Evolutionary conservation across 2,888 invertebrate species (phyloP), one percentile per base, ranked within the genome.

Genomic region (Camponotus fellah): DNA sequence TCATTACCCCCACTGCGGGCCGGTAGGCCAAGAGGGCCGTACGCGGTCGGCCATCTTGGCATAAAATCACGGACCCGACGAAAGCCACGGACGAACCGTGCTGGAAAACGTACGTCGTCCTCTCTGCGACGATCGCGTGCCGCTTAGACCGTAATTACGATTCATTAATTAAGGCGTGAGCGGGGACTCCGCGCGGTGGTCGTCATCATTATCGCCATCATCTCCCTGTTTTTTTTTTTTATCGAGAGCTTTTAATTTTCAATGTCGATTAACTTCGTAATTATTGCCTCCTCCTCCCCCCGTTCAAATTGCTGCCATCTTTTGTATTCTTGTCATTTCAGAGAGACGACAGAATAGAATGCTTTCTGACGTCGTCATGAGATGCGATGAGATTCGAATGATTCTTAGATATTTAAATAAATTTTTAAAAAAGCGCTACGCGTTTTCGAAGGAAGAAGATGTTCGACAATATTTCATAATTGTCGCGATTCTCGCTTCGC

Each of bases 1-100:
- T 94, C 94, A 94, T 94, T 94, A 94, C 93, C 94, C 94, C 94
- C 93, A 93, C 94, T 85, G 82, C 65, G 80, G 80, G 86, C 87
- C 76, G 85, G 87, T 82, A 86, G 85, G 85, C 83, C 86, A 87
- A 90, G 91, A 92, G 92, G 92, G 92, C 93, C 91, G 92, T 91
- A 90, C 92, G 82, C 89, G 80, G 92, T 89, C 94, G 93, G 94
- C 94, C 94, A 94, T 94, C 94, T 94, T 94, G 94, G 93, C 92
- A 92, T 90, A 91, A 91, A 91, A 89, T 90, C 86, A 77, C 86
- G 84, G 85, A 81, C 82, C 87, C 89, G 86, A 76, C 77, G 85
- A 83, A 79, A 81, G 88, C 82, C 84, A 71, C 79, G 65, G 80
- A 85, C 82, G 86, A 79, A 83, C 86, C 88, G 85, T 74, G 86